Conservation (phyloP, 2,797 vertebrate genomes). For the Arremon aurantiirostris region DNA sequence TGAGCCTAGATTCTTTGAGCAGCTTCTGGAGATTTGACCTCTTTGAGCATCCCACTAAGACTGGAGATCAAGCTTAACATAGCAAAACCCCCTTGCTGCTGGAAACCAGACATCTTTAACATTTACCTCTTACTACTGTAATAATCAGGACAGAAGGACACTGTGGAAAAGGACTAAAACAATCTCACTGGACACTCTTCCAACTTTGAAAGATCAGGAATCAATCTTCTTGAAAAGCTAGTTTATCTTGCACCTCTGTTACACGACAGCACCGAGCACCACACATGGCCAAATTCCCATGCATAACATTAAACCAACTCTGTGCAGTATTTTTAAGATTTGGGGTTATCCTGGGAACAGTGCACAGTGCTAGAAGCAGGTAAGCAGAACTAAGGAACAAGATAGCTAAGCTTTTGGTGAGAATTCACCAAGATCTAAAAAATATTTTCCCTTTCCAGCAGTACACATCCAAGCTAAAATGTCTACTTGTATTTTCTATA, state of each 20-base stretch:
- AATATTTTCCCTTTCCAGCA: not conserved
- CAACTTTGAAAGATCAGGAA: not conserved
- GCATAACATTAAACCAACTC: not conserved
- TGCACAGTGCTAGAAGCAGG: not conserved
- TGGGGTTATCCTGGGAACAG: not conserved
- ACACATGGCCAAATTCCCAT: accelerated
- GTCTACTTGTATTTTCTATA: not conserved
- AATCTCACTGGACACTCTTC: not conserved
- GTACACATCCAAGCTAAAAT: not conserved
- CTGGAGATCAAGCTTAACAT: not conserved
- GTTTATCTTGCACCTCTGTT: not conserved
- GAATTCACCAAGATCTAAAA: not conserved
- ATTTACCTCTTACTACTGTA: not conserved
- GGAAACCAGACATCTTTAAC: not conserved
- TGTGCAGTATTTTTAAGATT: not conserved
- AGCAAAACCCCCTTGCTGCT: not conserved
- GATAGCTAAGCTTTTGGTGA: not conserved
- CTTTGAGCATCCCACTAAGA: not conserved
- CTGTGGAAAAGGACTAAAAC: not conserved
- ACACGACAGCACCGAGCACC: not conserved
- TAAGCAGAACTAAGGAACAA: not conserved
- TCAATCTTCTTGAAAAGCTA: not conserved
- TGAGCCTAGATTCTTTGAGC: not conserved
- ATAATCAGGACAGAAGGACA: not conserved
- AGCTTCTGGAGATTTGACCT: not conserved